Evolutionary conservation across 2,113 vertebrate genomes (phyloP).

Genomic region (Brachypodius melanocephalos): DNA sequence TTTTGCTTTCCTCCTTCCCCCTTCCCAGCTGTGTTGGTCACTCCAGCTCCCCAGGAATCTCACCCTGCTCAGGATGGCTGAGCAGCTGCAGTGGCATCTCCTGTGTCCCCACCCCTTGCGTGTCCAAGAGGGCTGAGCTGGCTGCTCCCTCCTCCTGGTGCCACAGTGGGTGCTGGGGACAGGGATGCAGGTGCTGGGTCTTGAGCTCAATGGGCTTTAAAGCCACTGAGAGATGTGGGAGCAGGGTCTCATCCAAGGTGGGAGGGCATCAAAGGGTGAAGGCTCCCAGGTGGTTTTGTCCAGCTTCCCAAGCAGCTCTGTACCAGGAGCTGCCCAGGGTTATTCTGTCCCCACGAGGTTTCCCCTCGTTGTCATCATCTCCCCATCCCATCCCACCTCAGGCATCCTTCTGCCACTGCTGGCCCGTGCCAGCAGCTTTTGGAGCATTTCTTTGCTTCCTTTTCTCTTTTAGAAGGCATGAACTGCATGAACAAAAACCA

Average conservation of each 20-base stretch:
- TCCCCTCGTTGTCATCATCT: rapidly evolving
- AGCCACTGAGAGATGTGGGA: neutral
- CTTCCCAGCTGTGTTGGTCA: neutral
- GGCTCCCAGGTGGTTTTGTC: neutral
- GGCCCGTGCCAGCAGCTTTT: neutral
- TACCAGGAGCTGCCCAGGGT: neutral
- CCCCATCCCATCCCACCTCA: neutral
- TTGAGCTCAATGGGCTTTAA: neutral
- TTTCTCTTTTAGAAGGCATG: constrained; percentile 81
- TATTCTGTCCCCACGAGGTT: neutral
- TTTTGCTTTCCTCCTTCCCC: neutral
- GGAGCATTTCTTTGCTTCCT: constrained; percentile 4
- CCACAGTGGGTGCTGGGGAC: neutral
- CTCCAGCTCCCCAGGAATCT: neutral
- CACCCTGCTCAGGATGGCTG: neutral
- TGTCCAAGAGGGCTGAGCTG: neutral
- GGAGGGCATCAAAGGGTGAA: neutral
- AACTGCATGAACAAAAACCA: constrained; percentile 99
- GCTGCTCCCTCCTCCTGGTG: neutral
- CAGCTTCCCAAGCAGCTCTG: neutral
- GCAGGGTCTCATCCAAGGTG: neutral
- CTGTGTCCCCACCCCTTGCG: neutral
- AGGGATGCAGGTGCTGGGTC: neutral
- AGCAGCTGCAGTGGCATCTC: neutral
- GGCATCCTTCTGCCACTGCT: rapidly evolving